Percentiles rank a stretch among this genome's conserved stretches.
Conservation (phyloP, 1,140 invertebrate genomes). For the Matsumurasca onukii region DNA sequence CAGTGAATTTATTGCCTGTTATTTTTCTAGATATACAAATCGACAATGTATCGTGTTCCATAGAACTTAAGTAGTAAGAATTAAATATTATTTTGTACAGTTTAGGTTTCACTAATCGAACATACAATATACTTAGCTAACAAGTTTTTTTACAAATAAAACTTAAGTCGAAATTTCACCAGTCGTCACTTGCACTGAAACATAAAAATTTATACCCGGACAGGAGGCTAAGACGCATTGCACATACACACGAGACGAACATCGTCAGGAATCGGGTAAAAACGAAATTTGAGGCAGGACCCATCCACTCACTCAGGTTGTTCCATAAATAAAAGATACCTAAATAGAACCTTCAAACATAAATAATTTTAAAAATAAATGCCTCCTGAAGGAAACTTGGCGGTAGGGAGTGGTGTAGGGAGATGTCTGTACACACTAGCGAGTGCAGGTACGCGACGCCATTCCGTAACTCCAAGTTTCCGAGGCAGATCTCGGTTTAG, state of each 20-base stretch:
- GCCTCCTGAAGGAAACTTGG: conserved; percentile 29
- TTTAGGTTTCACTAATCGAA: conserved; percentile 9
- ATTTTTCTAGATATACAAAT: conserved; percentile 19
- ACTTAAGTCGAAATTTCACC: conserved; percentile 23
- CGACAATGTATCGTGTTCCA: neutral
- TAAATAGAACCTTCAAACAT: conserved; percentile 8
- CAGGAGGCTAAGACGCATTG: neutral
- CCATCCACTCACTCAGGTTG: neutral
- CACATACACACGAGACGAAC: neutral
- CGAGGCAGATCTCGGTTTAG: conserved; percentile 14
- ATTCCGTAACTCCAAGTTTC: conserved; percentile 27
- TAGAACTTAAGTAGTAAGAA: conserved; percentile 19
- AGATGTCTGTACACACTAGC: conserved; percentile 27
- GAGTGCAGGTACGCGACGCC: conserved; percentile 12
- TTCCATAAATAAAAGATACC: conserved; percentile 10
- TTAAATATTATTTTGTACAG: conserved; percentile 27
- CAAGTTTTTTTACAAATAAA: conserved; percentile 24
- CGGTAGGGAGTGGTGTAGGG: conserved; percentile 26
- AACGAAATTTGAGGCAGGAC: neutral
- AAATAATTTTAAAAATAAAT: conserved; percentile 29
- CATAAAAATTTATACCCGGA: conserved; percentile 6
- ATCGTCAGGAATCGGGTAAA: neutral
- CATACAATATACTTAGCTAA: conserved; percentile 15
- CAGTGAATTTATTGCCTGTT: conserved; percentile 23
- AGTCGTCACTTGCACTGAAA: conserved; percentile 9